Evolutionary conservation across 37 sponge, comb jelly and placozoan species (phyloP).

Genomic region (Agelas oroides): DNA sequence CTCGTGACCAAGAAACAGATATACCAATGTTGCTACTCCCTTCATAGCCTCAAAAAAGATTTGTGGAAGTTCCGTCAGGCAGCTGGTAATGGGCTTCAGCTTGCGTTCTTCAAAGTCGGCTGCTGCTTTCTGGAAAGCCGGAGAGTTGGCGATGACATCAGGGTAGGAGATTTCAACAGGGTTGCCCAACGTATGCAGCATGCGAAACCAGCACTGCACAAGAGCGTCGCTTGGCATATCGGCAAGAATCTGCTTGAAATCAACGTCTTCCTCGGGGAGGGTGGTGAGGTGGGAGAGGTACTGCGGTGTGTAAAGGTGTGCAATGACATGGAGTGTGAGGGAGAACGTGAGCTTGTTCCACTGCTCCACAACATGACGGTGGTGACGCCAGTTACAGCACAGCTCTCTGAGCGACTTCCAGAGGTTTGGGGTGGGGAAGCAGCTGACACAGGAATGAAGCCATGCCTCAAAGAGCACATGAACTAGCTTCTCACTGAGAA

Average conservation of each 20-base stretch:
- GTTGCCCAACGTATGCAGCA: constrained; percentile 91
- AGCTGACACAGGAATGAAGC: constrained; percentile 62
- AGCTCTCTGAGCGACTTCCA: constrained; percentile 86
- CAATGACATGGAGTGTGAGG: constrained; percentile 64
- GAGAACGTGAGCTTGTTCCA: constrained; percentile 71
- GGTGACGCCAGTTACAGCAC: constrained; percentile 85
- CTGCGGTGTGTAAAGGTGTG: constrained; percentile 65
- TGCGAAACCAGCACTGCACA: constrained; percentile 88
- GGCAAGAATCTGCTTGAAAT: constrained; percentile 11
- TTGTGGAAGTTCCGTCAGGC: constrained; percentile 39
- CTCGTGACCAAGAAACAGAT: constrained; percentile 67
- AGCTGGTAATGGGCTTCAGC: constrained; percentile 1
- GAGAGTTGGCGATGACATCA: constrained; percentile 34
- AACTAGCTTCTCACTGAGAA: constrained; percentile 54
- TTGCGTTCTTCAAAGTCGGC: neutral
- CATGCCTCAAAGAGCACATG: constrained; percentile 76
- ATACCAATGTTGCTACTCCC: constrained; percentile 64
- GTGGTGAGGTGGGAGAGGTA: constrained; percentile 26
- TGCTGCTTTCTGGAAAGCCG: constrained; percentile 68
- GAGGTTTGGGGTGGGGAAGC: constrained; percentile 80
- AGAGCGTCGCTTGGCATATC: constrained; percentile 48
- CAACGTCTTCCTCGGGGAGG: constrained; percentile 6
- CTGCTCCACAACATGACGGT: constrained; percentile 62
- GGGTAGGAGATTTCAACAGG: constrained; percentile 82
- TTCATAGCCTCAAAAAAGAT: constrained; percentile 75